Evolutionary conservation across 2,888 invertebrate genomes (phyloP).

Genomic region (Athrips mouffetella): DNA sequence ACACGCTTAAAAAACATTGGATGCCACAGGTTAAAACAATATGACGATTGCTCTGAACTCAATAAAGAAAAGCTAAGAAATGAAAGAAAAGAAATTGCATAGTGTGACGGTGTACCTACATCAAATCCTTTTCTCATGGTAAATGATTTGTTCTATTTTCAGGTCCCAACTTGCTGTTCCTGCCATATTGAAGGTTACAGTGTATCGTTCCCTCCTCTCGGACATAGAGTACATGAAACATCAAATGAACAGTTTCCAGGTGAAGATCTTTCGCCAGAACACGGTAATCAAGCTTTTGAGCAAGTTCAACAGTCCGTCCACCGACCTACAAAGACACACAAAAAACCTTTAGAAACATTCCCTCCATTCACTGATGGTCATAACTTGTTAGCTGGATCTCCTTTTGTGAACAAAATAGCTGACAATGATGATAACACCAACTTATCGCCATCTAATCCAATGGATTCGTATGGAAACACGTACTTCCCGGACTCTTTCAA

Average conservation of each 20-base stretch:
- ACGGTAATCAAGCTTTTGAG: conserved; percentile 68
- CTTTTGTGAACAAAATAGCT: conserved; percentile 47
- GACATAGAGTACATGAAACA: conserved; percentile 71
- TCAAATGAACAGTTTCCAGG: conserved; percentile 78
- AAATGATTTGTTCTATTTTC: conserved; percentile 26
- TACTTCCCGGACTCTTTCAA: conserved; percentile 69
- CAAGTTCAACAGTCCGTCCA: conserved; percentile 60
- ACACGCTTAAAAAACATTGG: too few species aligned
- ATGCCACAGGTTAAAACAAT: too few species aligned
- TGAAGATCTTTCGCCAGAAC: conserved; percentile 71
- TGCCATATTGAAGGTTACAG: conserved; percentile 89
- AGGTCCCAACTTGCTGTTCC: conserved; percentile 89
- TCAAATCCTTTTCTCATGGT: not conserved
- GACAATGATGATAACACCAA: conserved; percentile 50
- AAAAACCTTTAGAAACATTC: conserved; percentile 55
- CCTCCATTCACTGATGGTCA: conserved; percentile 51
- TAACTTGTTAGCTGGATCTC: conserved; percentile 57
- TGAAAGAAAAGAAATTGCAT: too few species aligned
- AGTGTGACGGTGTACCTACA: not conserved
- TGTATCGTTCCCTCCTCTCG: conserved; percentile 81
- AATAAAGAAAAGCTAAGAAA: too few species aligned
- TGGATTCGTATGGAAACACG: conserved; percentile 66
- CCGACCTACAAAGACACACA: conserved; percentile 55
- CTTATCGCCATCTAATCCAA: conserved; percentile 40
- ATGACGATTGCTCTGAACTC: too few species aligned